phyloP scores from a whole-genome alignment of 2,797 vertebrate species.

The Mareca strepera region DNA sequence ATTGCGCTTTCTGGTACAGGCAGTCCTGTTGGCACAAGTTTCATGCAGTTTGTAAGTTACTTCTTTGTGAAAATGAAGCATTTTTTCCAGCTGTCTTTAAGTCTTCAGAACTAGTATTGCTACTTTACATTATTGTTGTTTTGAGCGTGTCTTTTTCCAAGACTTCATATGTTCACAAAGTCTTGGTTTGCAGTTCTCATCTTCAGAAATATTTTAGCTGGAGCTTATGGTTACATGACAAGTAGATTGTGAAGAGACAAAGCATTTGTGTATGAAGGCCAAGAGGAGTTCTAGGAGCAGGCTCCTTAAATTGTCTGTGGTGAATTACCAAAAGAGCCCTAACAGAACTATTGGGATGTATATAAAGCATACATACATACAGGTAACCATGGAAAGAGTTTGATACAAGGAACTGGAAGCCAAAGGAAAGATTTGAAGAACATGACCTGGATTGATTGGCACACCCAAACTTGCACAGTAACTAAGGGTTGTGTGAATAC shows the following conservation, averaged over 20 bases:
- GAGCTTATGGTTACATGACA: not conserved
- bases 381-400: not conserved
- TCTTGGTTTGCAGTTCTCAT: not conserved
- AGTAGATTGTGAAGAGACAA: not conserved
- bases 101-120: not conserved
- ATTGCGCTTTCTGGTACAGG: not conserved
- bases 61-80: not conserved
- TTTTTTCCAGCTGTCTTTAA: not conserved
- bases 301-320: not conserved
- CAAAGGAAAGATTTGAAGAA: not conserved
- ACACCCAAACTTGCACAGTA: not conserved
- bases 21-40: not conserved
- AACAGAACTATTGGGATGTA: not conserved
- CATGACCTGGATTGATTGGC: not conserved
- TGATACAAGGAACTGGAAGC: not conserved
- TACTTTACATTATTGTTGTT: not conserved
- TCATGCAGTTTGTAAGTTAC: not conserved
- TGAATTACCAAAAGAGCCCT: not conserved
- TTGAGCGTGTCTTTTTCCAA: not conserved
- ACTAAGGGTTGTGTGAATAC: not conserved
- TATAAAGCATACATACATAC: not conserved
- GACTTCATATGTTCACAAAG: not conserved
- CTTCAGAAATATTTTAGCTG: not conserved
- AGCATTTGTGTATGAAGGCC: not conserved
- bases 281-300: not conserved